Evolutionary conservation across 2,888 invertebrate genomes (phyloP), one percentile per base, ranked within the genome.

Genomic region (Zeuzera pyrina): DNA sequence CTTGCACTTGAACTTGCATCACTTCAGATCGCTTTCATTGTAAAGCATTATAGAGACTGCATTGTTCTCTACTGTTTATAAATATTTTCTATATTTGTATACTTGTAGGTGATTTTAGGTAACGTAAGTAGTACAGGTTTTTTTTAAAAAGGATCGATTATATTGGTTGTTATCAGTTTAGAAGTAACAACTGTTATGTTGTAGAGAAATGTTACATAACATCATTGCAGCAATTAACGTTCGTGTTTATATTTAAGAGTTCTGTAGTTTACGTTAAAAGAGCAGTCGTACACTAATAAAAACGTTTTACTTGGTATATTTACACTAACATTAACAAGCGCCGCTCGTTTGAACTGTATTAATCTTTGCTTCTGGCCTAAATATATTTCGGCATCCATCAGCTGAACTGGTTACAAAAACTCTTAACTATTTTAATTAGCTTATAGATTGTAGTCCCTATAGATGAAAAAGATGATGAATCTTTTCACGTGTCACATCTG

Each of bases 361-460:
- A 74, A 69, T 73, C 67, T 67, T 68, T 57, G 49, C 57, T 60
- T 56, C 57, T 67, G 67, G 56, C 67, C 71, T 56, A 70, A 73
- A 74, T 71, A 70, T 57, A 67, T 58, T 61, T 59, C 63, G 62
- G 60, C 60, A 70, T 70, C 69, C 71, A 73, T 71, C 72, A 60
- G 61, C 48, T 54, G 40, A 52, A 49, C 47, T 57, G 41, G 53
- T 52, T 49, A 71, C 68, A 81, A 79, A 79, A 78, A 77, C 59
- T 54, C 66, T 61, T 54, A 76, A 65, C 72, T 76, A 81, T 81
- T 79, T 81, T 83, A 81, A 81, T 79, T 81, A 70, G 73, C 70
- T 74, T 76, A 60, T 68, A 66, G 62, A 70, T 69, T 59, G 49
- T 51, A 61, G 67, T 59, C 62, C 58, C 57, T 52, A n/a, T n/a